phyloP scores from a whole-genome alignment of 2,797 vertebrate species.

The Hyperoplus immaculatus region DNA sequence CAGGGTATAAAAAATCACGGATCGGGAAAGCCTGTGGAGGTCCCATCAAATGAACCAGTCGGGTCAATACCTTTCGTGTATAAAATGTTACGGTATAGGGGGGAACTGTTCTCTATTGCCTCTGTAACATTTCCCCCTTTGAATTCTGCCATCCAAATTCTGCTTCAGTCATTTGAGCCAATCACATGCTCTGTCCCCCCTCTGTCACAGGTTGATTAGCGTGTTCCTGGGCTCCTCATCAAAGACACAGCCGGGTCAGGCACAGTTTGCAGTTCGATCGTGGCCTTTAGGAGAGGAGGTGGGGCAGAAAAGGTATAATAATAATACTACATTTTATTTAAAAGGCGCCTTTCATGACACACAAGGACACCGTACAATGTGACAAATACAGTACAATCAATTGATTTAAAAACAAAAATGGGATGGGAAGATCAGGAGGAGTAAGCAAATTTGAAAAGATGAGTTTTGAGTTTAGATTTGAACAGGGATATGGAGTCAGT shows the following conservation, averaged over 20 bases:
- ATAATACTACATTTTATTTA: too few species aligned
- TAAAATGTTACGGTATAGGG: neutral
- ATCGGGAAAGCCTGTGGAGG: conserved; percentile 12
- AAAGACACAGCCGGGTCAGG: conserved; percentile 11
- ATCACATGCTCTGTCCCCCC: neutral
- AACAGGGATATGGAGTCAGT: too few species aligned
- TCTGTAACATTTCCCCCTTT: neutral
- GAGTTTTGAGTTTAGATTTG: too few species aligned
- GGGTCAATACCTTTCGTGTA: neutral
- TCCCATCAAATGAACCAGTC: conserved; percentile 10
- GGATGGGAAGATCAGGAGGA: too few species aligned
- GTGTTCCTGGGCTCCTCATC: neutral
- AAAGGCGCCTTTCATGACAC: too few species aligned
- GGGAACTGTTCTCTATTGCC: neutral
- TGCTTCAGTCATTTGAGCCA: conserved; percentile 1
- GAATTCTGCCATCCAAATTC: conserved; percentile 2
- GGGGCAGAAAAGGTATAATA: conserved; percentile 12
- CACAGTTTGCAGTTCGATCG: conserved; percentile 56
- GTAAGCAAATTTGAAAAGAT: too few species aligned
- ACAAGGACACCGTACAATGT: too few species aligned
- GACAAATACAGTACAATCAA: too few species aligned
- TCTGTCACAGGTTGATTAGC: conserved; percentile 12
- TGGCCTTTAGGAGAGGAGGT: conserved; percentile 15
- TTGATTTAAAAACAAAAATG: too few species aligned
- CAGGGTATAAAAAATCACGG: conserved; percentile 3